Conservation (phyloP, 2,888 invertebrate species). For the Dugesia japonica region DNA sequence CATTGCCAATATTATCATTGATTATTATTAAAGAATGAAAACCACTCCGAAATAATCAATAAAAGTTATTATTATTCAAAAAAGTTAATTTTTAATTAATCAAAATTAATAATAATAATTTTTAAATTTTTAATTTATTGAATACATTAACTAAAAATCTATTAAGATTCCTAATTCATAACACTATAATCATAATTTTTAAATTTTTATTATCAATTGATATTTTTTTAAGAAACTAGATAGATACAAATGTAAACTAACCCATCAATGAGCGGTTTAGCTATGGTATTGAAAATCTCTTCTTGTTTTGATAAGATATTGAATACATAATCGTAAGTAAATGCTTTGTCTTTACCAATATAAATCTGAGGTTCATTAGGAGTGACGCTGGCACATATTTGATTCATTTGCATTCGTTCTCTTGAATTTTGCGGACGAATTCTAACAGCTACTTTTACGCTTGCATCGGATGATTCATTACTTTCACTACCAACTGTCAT, state of each 20-base stretch:
- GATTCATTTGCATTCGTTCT: slow-evolving; percentile 82
- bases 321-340: slow-evolving; percentile 89
- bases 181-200: too few relatives aligned
- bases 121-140: not conserved
- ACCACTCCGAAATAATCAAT: not conserved
- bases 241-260: slow-evolving; percentile 38
- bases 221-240: not conserved
- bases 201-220: too few relatives aligned
- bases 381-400: slow-evolving; percentile 68
- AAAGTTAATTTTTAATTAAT: not conserved
- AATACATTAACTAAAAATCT: too few relatives aligned
- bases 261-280: slow-evolving; percentile 70
- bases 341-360: slow-evolving; percentile 76
- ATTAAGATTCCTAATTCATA: too few relatives aligned
- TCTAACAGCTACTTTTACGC: slow-evolving; percentile 52
- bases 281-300: slow-evolving; percentile 65
- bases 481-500: not conserved
- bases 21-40: too few relatives aligned
- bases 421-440: slow-evolving; percentile 80
- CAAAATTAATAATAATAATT: not conserved
- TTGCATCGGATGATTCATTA: slow-evolving; percentile 38
- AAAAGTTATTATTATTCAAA: not conserved
- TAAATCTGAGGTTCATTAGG: slow-evolving; percentile 63
- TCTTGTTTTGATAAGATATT: slow-evolving; percentile 63
- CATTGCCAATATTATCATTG: too few relatives aligned